Evolutionary conservation across 2,888 invertebrate genomes (phyloP), one percentile per base, ranked within the genome.

Genomic region (Dorcus hopei): DNA sequence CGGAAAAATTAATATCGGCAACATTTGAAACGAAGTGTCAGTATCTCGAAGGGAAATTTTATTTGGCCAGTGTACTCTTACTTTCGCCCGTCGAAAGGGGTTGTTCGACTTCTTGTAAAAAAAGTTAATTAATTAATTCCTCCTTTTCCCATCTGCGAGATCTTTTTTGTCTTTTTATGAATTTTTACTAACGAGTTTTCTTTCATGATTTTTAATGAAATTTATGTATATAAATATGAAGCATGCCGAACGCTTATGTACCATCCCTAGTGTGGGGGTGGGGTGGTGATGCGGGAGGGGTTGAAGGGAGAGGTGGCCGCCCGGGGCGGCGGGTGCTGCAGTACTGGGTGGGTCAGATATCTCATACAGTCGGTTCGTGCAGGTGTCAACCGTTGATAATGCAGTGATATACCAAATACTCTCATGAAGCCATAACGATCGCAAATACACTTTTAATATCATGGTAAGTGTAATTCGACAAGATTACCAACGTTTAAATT

Each of bases 301-400:
- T 65, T 69, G 72, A 71, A 72, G 72, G 72, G 71, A 70, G 71
- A 75, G 67, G 70, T 68, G 70, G 72, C 70, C 72, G 75, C 77
- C 74, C 77, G 77, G 76, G 78, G 78, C 77, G 76, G 78, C 75
- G 78, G 77, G 78, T 77, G 78, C 76, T 76, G 77, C 76, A 78
- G 76, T 74, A 75, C 75, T 78, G 78, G 78, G 78, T 79, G 78
- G 78, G 78, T 78, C 78, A 77, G 78, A 78, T 77, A 74, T 76
- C 77, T 77, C 75, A 70, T 70, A 71, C 67, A 68, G 64, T 66
- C 66, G 61, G 65, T 65, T 65, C 61, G 67, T 68, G 70, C 66
- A 67, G 69, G 67, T 64, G 66, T 65, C 65, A 66, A 66, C 62
- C 53, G 52, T 54, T 59, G 60, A 66, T 63, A 66, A 65, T 58